phyloP scores from a whole-genome alignment of 2,797 vertebrate genomes.

The Clarias platycephalus region DNA sequence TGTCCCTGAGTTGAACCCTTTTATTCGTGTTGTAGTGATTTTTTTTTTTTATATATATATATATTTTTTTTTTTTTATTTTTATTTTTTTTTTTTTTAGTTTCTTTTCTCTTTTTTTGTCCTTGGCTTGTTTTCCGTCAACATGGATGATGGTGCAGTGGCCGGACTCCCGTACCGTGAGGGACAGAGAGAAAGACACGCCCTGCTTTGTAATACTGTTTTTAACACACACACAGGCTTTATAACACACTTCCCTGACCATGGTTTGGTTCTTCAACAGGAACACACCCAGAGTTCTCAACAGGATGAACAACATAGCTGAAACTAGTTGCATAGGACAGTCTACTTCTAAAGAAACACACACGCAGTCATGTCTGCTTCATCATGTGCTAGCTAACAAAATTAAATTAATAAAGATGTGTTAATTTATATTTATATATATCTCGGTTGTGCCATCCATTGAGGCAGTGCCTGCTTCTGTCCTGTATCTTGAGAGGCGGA shows the following conservation, averaged over 20 bases:
- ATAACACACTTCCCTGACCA: not conserved
- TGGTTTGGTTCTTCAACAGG: not conserved
- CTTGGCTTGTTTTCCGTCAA: conserved; percentile 43
- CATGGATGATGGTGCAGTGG: conserved; percentile 59
- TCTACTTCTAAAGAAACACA: not conserved
- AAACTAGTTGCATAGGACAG: not conserved
- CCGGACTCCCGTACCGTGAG: conserved; percentile 62
- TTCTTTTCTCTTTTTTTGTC: not conserved
- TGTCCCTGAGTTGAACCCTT: conserved; percentile 61
- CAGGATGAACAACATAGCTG: not conserved
- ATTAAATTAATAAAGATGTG: not conserved
- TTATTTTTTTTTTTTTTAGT: conserved; percentile 10
- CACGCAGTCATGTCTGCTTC: not conserved
- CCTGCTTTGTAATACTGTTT: conserved; percentile 39
- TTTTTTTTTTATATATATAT: conserved; percentile 14
- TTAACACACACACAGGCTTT: too few relatives aligned
- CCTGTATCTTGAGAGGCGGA: not conserved
- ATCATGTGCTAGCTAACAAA: not conserved
- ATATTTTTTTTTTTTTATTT: conserved; percentile 57
- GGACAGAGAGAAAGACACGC: conserved; percentile 47
- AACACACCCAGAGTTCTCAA: not conserved
- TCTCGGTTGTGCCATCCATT: not conserved
- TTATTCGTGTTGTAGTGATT: conserved; percentile 64
- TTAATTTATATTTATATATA: not conserved
- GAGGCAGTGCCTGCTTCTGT: not conserved